phyloP scores from a whole-genome alignment of 2,888 invertebrate genomes.

The Rhagonycha lutea region DNA sequence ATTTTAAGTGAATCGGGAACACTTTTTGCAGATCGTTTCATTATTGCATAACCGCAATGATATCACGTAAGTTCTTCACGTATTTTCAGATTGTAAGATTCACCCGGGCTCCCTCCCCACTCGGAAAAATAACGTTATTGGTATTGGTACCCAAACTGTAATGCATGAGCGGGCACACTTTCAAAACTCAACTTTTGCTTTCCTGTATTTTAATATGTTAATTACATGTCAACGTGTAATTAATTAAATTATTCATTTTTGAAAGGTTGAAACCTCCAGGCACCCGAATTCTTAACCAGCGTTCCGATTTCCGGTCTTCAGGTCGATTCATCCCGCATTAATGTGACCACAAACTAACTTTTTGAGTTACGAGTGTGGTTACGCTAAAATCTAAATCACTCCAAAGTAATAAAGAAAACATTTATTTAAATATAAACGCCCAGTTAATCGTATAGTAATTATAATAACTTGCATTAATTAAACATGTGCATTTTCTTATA shows the following conservation, averaged over 20 bases:
- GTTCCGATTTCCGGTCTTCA: background rate
- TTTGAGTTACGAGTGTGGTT: background rate
- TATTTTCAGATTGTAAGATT: no score
- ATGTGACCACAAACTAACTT: background rate
- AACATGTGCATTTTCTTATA: constrained; percentile 33
- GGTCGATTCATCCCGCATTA: background rate
- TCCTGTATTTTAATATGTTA: background rate
- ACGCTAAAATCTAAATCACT: background rate
- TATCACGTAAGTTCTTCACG: no score
- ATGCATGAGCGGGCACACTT: background rate
- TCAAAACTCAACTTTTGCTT: background rate
- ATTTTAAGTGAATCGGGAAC: background rate
- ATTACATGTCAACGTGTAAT: background rate
- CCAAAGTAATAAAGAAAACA: constrained; percentile 28
- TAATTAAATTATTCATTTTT: background rate
- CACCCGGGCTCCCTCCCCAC: background rate
- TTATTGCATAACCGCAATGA: background rate
- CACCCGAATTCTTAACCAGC: background rate
- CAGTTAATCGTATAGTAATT: constrained; percentile 7
- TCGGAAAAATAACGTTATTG: background rate
- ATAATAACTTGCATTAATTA: constrained; percentile 1
- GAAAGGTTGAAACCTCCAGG: background rate
- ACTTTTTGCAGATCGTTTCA: background rate
- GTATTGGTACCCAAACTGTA: background rate
- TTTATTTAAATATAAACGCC: constrained; percentile 10